Evolutionary conservation across 2,113 vertebrate genomes (phyloP).

Genomic region (Potamarius usumacintae): DNA sequence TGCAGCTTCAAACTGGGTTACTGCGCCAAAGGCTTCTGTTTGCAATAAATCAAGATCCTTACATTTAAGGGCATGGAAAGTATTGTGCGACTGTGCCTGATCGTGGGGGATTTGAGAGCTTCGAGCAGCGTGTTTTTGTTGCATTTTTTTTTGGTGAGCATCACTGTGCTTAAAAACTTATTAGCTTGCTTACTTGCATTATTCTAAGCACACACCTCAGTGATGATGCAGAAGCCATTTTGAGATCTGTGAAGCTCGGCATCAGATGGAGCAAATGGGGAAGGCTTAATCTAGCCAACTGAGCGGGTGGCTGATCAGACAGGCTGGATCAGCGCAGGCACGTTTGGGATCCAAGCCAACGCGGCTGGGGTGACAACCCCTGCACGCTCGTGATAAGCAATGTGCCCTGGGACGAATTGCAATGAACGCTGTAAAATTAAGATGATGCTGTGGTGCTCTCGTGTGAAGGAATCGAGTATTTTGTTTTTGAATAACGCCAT

Average conservation of each 20-base stretch:
- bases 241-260: conserved; percentile 43
- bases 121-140: conserved; percentile 4
- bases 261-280: conserved; percentile 51
- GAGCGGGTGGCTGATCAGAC: conserved; percentile 51
- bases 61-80: conserved; percentile 40
- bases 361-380: conserved; percentile 43
- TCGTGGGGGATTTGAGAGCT: neutral
- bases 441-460: conserved; percentile 34
- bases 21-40: conserved; percentile 45
- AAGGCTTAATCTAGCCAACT: conserved; percentile 52
- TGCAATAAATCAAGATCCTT: conserved; percentile 50
- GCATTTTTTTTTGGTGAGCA: neutral
- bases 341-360: conserved; percentile 53
- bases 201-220: conserved; percentile 46
- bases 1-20: conserved; percentile 49
- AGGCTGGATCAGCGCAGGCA: conserved; percentile 42
- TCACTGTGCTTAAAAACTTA: neutral
- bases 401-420: conserved; percentile 31
- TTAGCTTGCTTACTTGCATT: conserved; percentile 22
- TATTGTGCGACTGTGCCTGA: conserved; percentile 11
- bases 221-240: conserved; percentile 57
- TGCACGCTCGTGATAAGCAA: conserved; percentile 36
- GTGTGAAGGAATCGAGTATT: conserved; percentile 42
- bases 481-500: conserved; percentile 12
- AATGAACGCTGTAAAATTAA: conserved; percentile 38